phyloP scores from a whole-genome alignment of 2,888 invertebrate species.

The Mesoligia furuncula region DNA sequence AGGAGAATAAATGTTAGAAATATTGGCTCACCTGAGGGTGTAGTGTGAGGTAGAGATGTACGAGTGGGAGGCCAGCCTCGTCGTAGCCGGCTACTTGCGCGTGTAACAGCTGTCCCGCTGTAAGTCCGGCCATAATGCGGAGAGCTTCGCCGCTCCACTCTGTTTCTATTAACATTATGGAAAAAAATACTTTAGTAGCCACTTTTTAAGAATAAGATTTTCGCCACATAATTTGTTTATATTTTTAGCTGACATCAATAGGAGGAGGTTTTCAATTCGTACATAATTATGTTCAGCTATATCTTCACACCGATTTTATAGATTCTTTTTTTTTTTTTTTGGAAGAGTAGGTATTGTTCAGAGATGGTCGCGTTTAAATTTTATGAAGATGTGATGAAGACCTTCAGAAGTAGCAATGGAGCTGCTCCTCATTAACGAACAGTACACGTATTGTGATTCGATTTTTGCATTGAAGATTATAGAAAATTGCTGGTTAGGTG shows the following conservation, averaged over 20 bases:
- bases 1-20: background rate
- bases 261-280: background rate
- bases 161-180: constrained; percentile 76
- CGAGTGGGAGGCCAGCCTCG: constrained; percentile 94
- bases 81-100: constrained; percentile 97
- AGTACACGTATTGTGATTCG: background rate
- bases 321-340: background rate
- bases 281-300: background rate
- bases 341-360: background rate
- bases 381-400: background rate
- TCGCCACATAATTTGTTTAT: background rate
- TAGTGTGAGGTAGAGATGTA: constrained; percentile 94
- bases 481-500: background rate
- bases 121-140: constrained; percentile 94
- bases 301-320: background rate
- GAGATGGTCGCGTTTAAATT: background rate
- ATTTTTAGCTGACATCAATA: background rate
- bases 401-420: background rate
- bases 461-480: background rate
- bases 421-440: background rate
- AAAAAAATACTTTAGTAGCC: background rate
- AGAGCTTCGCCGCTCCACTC: constrained; percentile 95
- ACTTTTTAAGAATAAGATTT: background rate
- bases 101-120: constrained; percentile 95
- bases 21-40: constrained; percentile 91